Base-by-base conservation (phyloP, 2,888 invertebrate genomes). In the Fabriciana adippe region DNA sequence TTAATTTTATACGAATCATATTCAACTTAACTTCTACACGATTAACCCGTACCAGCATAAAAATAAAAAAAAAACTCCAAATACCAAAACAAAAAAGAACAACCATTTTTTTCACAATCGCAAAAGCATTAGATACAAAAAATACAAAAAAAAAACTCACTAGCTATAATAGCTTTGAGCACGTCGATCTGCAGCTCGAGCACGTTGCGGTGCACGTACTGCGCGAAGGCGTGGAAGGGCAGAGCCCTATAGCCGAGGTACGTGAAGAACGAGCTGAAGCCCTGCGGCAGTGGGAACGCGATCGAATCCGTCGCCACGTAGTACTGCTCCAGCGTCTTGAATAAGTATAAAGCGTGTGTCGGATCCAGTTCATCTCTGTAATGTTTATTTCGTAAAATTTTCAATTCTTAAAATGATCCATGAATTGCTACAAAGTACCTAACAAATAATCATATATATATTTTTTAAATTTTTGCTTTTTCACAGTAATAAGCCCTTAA, bases 131-230 rank as follows among this genome's bases (percentile, higher is more conserved):
- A 26, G 26, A n/a, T n/a, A n/a, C n/a, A n/a, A n/a, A 26, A 26
- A 26, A 26, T 26, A 26, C 3, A 15, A 61, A 61, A 1, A 4
- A 16, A 67, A 48, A 55, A 84, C 86, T 82, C 81, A 97, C 97
- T 95, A 76, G 95, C 94, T 84, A 97, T 94, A 72, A 97, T 97
- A 54, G 95, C 94, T 91, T 97, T 97, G 93, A 97, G 95, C 2
- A 97, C 97, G 81, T 97, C 97, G 35, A 97, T 96, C 89, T 97
- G 97, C 73, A 98, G 88, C 80, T 97, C 97, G 76, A 98, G 96
- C 55, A 97, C 97, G 81, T 96, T 96, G 77, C 96, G 93, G 76
- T 96, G 95, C 67, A 97, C 95, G 85, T 97, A 97, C 85, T 97
- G 97, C 77, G 97, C 86, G 85, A 98, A 98, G 82, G 95, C 94